phyloP scores from a whole-genome alignment of 2,113 vertebrate species.

The Drymodes brunneopygia region DNA sequence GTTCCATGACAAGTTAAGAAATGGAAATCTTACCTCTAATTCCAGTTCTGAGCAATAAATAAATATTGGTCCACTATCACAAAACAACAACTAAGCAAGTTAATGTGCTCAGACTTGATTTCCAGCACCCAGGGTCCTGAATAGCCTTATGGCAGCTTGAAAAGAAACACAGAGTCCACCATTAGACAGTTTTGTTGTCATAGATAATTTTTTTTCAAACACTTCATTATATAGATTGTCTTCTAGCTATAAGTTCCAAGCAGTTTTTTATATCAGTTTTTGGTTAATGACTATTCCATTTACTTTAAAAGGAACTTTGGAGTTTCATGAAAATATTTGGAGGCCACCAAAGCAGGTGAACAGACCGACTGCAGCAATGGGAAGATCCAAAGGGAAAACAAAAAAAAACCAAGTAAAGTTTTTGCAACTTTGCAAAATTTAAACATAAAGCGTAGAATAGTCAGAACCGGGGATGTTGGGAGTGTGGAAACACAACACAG shows the following conservation, averaged over 20 bases:
- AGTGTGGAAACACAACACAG: accelerated
- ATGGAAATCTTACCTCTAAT: neutral
- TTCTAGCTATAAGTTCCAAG: neutral
- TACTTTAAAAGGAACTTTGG: neutral
- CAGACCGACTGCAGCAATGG: neutral
- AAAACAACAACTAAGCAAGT: neutral
- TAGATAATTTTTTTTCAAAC: neutral
- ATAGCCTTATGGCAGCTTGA: neutral
- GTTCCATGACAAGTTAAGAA: neutral
- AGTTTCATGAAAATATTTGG: neutral
- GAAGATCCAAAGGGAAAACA: neutral
- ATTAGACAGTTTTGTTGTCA: neutral
- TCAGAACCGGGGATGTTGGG: neutral
- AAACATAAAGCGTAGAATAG: neutral
- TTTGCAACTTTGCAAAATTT: neutral
- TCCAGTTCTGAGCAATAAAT: neutral
- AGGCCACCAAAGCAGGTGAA: neutral
- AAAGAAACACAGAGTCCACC: neutral
- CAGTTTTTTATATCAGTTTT: neutral
- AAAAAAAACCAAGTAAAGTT: neutral
- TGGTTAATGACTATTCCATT: neutral
- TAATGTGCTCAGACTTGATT: neutral
- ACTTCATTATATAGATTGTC: neutral
- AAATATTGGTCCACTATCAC: neutral
- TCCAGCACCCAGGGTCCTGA: neutral